Base-by-base conservation (phyloP, 2,113 vertebrate genomes). In the Caranx ignobilis region DNA sequence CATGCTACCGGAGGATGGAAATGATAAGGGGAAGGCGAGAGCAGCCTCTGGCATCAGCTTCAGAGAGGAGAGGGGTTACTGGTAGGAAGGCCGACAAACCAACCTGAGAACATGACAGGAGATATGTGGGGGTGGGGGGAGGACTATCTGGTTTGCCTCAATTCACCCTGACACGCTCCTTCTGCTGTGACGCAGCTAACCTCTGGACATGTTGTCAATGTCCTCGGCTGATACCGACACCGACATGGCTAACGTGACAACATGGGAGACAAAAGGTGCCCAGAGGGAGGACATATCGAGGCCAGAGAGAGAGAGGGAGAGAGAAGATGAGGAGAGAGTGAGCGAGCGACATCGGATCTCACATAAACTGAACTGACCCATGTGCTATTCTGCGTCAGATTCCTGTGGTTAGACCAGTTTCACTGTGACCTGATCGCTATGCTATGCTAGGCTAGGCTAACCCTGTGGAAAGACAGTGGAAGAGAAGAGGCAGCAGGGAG, bases 41-140 rank as follows among this genome's bases (percentile, higher is more conserved):
- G 94, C 97, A 98, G 96, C 97, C 96, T 97, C 98, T 94, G 97
- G 98, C 97, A 98, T 96, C 98, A 99, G 98, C 98, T 97, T 99
- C 97, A 99, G 96, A 96, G 93, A 93, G 91, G 92, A 96, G 85
- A 92, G 92, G 76, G 93, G 95, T 96, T 96, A 96, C 96, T 79
- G 74, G 89, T 91, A 94, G 79, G 43, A 77, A 94, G 73, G 67
- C 69, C 88, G 79, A 91, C 35, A 75, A 67, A 88, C n/a, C 75
- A 55, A 76, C 80, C 45, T 32, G 57, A 71, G 66, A 37, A 21
- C 26, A 26, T 26, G n/a, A 70, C 6, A 3, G 57, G 57, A 37
- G 26, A 26, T 26, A 26, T 26, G 26, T 26, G 26, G 26, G 26
- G 26, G 26, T 26, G 26, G 26, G 26, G 26, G 63, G 61, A 11